Conservation (phyloP, 2,113 vertebrate species). For the Grammomys surdaster region DNA sequence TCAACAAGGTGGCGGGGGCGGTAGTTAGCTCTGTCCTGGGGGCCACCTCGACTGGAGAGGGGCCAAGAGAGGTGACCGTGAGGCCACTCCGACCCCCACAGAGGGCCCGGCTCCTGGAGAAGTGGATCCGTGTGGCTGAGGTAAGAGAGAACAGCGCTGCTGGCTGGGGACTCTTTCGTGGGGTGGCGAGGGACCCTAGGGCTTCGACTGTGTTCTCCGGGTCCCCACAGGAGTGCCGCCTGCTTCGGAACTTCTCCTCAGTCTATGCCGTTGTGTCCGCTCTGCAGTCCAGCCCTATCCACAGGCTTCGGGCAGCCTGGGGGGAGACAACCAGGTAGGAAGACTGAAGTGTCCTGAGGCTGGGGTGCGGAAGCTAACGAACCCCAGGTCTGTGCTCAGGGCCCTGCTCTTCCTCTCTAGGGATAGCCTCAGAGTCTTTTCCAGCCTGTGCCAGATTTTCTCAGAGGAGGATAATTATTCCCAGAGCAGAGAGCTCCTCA, state of each 20-base stretch:
- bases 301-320: constrained; percentile 93
- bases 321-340: constrained; percentile 92
- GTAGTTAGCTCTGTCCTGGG: constrained; percentile 92
- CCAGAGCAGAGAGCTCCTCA: constrained; percentile 92
- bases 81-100: constrained; percentile 89
- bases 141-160: constrained; percentile 76
- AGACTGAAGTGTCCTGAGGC: not conserved
- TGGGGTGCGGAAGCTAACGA: not conserved
- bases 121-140: constrained; percentile 95
- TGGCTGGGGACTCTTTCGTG: not conserved
- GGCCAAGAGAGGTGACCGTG: constrained; percentile 68
- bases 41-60: constrained; percentile 76
- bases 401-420: constrained; percentile 22
- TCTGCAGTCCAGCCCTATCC: constrained; percentile 93
- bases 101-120: constrained; percentile 93
- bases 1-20: constrained; percentile 93
- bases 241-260: constrained; percentile 94
- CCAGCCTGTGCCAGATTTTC: constrained; percentile 88
- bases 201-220: not conserved
- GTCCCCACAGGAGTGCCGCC: constrained; percentile 89
- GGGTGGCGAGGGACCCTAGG: constrained; percentile 86
- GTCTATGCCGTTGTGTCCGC: constrained; percentile 93
- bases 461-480: constrained; percentile 95
- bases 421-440: constrained; percentile 81
- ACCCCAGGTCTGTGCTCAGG: not conserved